phyloP scores from a whole-genome alignment of 2,888 invertebrate species.

The Tetrapedia diversipes region DNA sequence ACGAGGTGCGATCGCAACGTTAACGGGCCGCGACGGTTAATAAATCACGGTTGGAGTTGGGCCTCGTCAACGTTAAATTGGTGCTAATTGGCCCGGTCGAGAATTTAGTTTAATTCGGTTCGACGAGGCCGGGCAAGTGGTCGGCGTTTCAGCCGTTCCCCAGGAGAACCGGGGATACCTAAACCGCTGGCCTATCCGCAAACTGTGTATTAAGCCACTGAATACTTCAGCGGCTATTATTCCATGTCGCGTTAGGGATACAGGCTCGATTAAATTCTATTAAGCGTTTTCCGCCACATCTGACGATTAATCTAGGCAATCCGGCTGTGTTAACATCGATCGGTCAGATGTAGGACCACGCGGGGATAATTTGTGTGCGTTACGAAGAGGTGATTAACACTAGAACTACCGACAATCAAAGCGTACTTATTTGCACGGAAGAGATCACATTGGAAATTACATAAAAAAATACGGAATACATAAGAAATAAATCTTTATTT shows the following conservation, averaged over 20 bases:
- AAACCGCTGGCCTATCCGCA: conserved; percentile 60
- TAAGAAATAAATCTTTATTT: too few relatives aligned
- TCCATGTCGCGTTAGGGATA: conserved; percentile 48
- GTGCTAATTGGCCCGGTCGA: conserved; percentile 77
- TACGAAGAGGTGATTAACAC: too few relatives aligned
- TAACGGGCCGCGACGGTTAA: conserved; percentile 56
- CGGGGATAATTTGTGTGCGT: too few relatives aligned
- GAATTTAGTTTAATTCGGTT: conserved; percentile 79
- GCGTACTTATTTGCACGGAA: too few relatives aligned
- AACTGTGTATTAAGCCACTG: conserved; percentile 62
- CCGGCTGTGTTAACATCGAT: conserved; percentile 2
- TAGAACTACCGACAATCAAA: too few relatives aligned
- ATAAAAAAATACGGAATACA: too few relatives aligned
- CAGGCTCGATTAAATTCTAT: conserved; percentile 46
- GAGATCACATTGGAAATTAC: too few relatives aligned
- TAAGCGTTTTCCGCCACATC: conserved; percentile 40
- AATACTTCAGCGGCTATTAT: conserved; percentile 60
- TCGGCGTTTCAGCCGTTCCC: conserved; percentile 46
- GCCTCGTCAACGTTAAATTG: conserved; percentile 74
- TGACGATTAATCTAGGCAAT: conserved; percentile 45
- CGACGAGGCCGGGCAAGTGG: conserved; percentile 51
- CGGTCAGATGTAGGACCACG: too few relatives aligned
- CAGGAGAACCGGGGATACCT: conserved; percentile 51
- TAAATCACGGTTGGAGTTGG: conserved; percentile 69
- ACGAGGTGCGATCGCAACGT: conserved; percentile 18